Conservation (phyloP, 2,888 invertebrate genomes). For the Galeopsomyia nigrocyanea region DNA sequence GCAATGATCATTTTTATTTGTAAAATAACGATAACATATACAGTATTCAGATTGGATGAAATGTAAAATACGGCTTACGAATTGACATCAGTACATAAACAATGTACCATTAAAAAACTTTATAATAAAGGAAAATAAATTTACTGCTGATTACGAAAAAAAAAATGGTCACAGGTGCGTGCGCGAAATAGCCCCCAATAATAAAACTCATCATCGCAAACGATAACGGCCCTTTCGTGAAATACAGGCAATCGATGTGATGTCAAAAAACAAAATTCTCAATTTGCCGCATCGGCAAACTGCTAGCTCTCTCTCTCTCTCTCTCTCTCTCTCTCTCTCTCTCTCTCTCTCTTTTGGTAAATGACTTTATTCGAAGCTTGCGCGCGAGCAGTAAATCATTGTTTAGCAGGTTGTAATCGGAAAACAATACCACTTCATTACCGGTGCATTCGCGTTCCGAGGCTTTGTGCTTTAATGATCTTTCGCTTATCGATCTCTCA, state of each 20-base stretch:
- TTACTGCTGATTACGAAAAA: too few relatives aligned
- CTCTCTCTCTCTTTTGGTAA: neutral
- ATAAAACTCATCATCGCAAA: slow-evolving; percentile 9
- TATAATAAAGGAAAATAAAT: too few relatives aligned
- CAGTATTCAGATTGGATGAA: too few relatives aligned
- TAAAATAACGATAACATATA: too few relatives aligned
- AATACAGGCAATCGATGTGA: slow-evolving; percentile 4
- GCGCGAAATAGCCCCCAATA: too few relatives aligned
- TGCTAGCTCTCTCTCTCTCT: neutral
- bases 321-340: slow-evolving; percentile 9
- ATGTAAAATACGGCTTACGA: too few relatives aligned
- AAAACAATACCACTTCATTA: slow-evolving; percentile 52
- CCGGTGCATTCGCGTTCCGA: slow-evolving; percentile 20
- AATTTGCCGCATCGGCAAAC: neutral
- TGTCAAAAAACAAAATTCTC: slow-evolving; percentile 2
- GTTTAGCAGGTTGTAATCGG: slow-evolving; percentile 48
- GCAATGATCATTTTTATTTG: too few relatives aligned
- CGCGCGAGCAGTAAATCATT: slow-evolving; percentile 47
- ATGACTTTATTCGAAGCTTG: neutral
- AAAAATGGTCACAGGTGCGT: too few relatives aligned
- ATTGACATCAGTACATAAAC: too few relatives aligned
- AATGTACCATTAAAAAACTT: too few relatives aligned
- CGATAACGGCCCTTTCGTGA: neutral
- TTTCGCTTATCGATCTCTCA: slow-evolving; percentile 37
- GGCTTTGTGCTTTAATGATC: slow-evolving; percentile 50